Base-by-base conservation (phyloP, 2,113 vertebrate genomes). In the Sakesphorus luctuosus region DNA sequence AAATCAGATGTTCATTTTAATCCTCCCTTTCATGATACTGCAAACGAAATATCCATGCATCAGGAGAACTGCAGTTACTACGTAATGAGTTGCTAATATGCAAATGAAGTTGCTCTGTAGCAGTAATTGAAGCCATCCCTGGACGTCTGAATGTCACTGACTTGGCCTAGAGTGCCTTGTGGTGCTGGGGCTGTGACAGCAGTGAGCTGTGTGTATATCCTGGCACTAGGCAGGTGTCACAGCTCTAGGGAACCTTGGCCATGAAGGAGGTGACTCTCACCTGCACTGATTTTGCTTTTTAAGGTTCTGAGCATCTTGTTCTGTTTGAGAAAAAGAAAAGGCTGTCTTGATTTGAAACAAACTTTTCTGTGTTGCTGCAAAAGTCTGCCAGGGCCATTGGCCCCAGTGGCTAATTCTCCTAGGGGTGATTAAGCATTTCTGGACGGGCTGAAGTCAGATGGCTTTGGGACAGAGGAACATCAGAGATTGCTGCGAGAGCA, bases 251-350 rank as follows among this genome's bases (percentile, higher is more conserved):
- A 5, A 4, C 28, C 58, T 53, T 9, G 16, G 24, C n/a, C 8
- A 6, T 47, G 61, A 20, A 16, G 55, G 66, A 29, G 25, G 21
- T 8, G 9, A 10, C 52, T n/a, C 15, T 26, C 17, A 3, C 23
- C 25, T 20, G 31, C 7, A 9, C 17, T n/a, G 44, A 15, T 18
- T 35, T 63, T 13, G 47, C 21, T 76, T 62, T 59, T 31, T 24
- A 35, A 46, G 18, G 36, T 40, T 40, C 58, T 46, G 25, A 69
- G 78, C 18, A 29, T 47, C 77, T 74, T n/a, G 20, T 40, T 62
- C 33, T 47, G 18, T 5, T 1, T 61, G 47, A 6, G 36, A 31
- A 1, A 23, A 11, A 2, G 1, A 1, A 20, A 28, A 10, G 13
- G n/a, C 7, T 36, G 1, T 26, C 71, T 77, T 58, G 12, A 11